Evolutionary conservation across 2,888 invertebrate genomes (phyloP).

Genomic region (Caenorhabditis virilis): DNA sequence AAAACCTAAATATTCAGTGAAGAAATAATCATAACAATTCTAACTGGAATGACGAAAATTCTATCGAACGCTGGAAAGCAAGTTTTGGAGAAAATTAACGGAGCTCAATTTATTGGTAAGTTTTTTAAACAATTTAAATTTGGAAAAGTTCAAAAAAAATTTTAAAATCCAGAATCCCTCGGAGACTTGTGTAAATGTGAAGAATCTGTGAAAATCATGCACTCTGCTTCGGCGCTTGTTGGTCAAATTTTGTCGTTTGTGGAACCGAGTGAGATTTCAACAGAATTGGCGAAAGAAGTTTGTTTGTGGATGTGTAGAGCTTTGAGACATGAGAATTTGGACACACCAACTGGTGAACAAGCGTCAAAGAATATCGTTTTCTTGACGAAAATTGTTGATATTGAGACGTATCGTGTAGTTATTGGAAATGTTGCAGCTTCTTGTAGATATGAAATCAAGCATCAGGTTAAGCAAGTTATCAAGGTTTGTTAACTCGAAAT

Average conservation of each 20-base stretch:
- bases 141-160: no score
- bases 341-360: conserved; percentile 44
- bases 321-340: conserved; percentile 36
- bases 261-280: conserved; percentile 5
- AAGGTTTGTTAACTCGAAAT: conserved; percentile 34
- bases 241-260: conserved; percentile 44
- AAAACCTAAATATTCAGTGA: conserved; percentile 9
- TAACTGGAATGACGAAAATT: conserved; percentile 18
- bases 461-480: conserved; percentile 38
- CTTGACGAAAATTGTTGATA: conserved; percentile 14
- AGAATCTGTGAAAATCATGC: conserved; percentile 33
- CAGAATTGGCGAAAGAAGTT: conserved; percentile 18
- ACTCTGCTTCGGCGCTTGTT: conserved; percentile 43
- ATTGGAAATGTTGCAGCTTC: conserved; percentile 43
- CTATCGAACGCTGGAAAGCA: conserved; percentile 18
- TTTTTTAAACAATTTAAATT: no score
- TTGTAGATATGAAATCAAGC: conserved; percentile 50
- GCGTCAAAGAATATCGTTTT: conserved; percentile 49
- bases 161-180: conserved; percentile 1
- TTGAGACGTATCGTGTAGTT: conserved; percentile 31
- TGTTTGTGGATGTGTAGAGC: conserved; percentile 45
- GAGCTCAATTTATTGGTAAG: conserved; percentile 5
- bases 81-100: conserved; percentile 10
- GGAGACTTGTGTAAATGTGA: conserved; percentile 35
- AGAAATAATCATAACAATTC: conserved; percentile 6